phyloP scores from a whole-genome alignment of 2,888 invertebrate genomes.

The Tipula unca region DNA sequence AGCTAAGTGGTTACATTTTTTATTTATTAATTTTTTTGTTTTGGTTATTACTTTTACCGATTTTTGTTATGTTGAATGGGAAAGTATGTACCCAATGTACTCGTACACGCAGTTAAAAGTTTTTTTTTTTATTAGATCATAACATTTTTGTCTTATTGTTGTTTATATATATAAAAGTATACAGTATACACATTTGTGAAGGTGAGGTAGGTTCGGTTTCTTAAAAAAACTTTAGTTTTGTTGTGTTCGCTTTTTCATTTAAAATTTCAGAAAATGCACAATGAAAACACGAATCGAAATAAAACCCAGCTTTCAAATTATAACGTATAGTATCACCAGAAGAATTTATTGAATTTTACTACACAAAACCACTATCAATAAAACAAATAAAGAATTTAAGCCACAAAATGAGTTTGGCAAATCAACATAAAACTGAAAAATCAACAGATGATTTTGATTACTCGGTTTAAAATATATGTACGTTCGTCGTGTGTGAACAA shows the following conservation, averaged over 20 bases:
- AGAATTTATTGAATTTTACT: neutral
- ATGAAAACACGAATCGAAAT: neutral
- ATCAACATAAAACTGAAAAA: neutral
- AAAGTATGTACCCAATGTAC: neutral
- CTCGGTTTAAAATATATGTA: neutral
- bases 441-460: neutral
- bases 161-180: neutral
- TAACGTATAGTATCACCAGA: neutral
- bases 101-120: neutral
- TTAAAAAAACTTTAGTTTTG: neutral
- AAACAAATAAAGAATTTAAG: neutral
- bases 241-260: neutral
- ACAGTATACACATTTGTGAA: too few species aligned
- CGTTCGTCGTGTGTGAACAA: neutral
- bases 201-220: neutral
- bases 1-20: neutral
- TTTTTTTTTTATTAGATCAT: neutral
- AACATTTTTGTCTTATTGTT: neutral
- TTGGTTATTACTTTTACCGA: neutral
- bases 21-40: too few species aligned
- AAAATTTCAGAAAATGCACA: neutral
- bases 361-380: neutral
- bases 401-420: neutral
- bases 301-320: neutral
- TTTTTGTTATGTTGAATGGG: neutral